Base-by-base conservation (phyloP, 2,113 vertebrate species). In the Hemicordylus capensis region DNA sequence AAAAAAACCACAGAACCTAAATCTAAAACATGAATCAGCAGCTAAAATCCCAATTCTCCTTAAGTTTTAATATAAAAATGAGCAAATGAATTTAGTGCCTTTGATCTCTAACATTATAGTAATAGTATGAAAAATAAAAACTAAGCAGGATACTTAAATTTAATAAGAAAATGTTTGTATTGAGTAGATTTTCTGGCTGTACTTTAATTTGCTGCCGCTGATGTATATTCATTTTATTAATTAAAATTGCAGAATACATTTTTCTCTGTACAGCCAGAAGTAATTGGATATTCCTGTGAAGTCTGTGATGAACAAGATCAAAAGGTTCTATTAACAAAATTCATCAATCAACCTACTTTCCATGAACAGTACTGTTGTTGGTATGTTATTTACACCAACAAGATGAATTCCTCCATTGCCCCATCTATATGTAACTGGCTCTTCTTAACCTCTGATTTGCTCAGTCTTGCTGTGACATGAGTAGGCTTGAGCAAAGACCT, bases 51-150 rank as follows among this genome's bases (percentile, higher is more conserved):
- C 0, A 81, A 51, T 85, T 54, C 73, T 80, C 12, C 3, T 9
- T 67, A 84, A 7, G 1, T 72, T 88, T 90, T 81, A 69, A 44
- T n/a, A n/a, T 48, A 58, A 81, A 86, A 74, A 86, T 34, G 28
- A 69, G 19, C 37, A 78, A 67, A 10, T 70, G 46, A 77, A 46
- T 26, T 5, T 17, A 46, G 51, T 24, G 3, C 26, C 17, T 85
- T 78, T 78, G 63, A 69, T 69, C 63, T 44, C 26, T 59, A 58
- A 59, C 31, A 77, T 28, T 44, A 85, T 54, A 46, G 20, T 51
- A 24, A 64, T 84, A 34, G 9, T n/a, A 80, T 80, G 17, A 51
- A 70, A n/a, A 70, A 70, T 46, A 69, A 70, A 34, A 83, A 64
- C 42, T 19, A 58, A 44, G 31, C 37, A 78, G 48, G 24, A n/a